phyloP scores from a whole-genome alignment of 1,140 invertebrate genomes.

The Colletes gigas region DNA sequence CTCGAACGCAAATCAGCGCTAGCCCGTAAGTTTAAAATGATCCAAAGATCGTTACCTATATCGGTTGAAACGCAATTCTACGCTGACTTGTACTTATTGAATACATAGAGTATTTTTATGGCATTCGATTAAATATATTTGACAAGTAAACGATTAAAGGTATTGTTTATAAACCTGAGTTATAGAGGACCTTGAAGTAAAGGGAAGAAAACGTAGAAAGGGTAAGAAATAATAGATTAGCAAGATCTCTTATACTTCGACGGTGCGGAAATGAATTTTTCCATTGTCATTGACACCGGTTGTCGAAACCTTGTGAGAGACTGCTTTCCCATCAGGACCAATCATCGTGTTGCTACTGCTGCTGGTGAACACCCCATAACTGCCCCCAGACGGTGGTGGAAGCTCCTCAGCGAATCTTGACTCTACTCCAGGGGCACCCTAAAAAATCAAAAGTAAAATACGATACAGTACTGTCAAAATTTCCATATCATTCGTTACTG shows the following conservation, averaged over 20 bases:
- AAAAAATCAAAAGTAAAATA: constrained; percentile 38
- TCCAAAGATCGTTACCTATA: not conserved
- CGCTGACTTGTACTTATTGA: constrained; percentile 1
- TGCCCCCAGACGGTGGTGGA: constrained; percentile 74
- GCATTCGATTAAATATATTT: constrained; percentile 20
- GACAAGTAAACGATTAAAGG: constrained; percentile 3
- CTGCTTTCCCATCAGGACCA: constrained; percentile 83
- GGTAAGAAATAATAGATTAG: not conserved
- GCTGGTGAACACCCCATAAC: constrained; percentile 83
- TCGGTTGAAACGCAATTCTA: too few relatives aligned
- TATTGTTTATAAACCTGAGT: constrained; percentile 20
- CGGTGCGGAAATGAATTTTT: constrained; percentile 84
- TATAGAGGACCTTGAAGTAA: constrained; percentile 4
- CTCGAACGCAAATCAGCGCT: too few relatives aligned
- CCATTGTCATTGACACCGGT: constrained; percentile 88
- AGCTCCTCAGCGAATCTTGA: constrained; percentile 80
- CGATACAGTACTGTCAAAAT: not conserved
- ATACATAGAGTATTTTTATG: constrained; percentile 24
- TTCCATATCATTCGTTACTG: too few relatives aligned
- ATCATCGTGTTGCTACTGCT: constrained; percentile 82
- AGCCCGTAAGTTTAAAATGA: not conserved
- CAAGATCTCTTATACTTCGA: constrained; percentile 71
- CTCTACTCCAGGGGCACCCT: constrained; percentile 83
- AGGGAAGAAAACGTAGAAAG: not conserved
- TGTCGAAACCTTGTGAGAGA: constrained; percentile 82